phyloP scores from a whole-genome alignment of 37 sponge, comb jelly and placozoan genomes.

The Haliclona indistincta region DNA sequence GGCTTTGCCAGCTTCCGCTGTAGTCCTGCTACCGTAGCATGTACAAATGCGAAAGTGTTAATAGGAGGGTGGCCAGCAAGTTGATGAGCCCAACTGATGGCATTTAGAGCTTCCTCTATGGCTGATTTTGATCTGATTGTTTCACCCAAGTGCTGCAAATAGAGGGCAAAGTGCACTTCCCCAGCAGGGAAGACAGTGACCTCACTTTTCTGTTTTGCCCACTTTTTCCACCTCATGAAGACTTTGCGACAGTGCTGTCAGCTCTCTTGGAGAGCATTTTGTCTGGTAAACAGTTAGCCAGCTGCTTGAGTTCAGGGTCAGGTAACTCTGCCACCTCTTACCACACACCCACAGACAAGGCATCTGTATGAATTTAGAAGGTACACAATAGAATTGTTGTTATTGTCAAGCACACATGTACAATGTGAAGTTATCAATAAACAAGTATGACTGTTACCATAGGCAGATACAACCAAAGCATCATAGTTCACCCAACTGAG shows the following conservation, averaged over 20 bases:
- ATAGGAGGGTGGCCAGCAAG: no score
- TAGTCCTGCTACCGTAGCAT: neutral
- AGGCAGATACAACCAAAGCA: no score
- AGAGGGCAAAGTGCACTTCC: no score
- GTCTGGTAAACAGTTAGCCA: conserved; percentile 2
- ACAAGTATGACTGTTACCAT: no score
- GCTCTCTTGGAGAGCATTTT: conserved; percentile 7
- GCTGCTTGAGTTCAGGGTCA: conserved; percentile 12
- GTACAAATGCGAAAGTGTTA: neutral
- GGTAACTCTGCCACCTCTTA: neutral
- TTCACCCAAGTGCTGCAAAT: conserved; percentile 1
- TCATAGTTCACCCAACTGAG: no score
- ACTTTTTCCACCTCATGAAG: conserved; percentile 4
- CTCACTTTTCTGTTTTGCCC: neutral
- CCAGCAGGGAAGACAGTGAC: conserved; percentile 8
- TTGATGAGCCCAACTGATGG: no score
- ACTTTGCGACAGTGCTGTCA: neutral
- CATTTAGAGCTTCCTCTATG: neutral
- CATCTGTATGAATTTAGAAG: no score
- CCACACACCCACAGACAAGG: no score
- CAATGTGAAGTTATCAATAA: no score
- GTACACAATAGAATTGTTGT: no score
- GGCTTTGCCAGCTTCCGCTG: no score
- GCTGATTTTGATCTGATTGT: neutral
- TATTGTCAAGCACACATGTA: no score